Percentiles rank a stretch among this genome's conserved stretches.
Conservation (phyloP, 2,113 vertebrate genomes). For the Oplegnathus fasciatus region DNA sequence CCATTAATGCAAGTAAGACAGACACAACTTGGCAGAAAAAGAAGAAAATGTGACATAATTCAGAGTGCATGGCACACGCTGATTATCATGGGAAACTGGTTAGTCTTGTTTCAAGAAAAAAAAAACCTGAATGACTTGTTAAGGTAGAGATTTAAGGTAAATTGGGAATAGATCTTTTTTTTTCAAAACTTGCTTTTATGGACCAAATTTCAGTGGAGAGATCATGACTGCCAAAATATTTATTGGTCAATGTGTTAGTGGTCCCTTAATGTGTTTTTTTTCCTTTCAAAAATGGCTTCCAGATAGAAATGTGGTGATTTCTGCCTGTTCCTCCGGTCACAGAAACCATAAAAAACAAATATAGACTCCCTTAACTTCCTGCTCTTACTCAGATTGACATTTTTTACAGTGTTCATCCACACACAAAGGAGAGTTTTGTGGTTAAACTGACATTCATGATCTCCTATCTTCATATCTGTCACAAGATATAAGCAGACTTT, state of each 20-base stretch:
- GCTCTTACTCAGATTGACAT: background rate
- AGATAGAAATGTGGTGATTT: background rate
- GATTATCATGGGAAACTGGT: background rate
- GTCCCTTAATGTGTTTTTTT: background rate
- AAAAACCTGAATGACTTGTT: background rate
- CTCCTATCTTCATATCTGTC: background rate
- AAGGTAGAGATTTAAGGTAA: background rate
- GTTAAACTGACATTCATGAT: background rate
- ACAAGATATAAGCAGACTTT: background rate
- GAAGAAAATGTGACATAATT: slow-evolving; percentile 3
- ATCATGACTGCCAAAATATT: background rate
- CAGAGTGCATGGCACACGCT: background rate
- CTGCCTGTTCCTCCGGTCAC: background rate
- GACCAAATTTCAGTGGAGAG: background rate
- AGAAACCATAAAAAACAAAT: slow-evolving; percentile 4
- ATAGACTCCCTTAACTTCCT: background rate
- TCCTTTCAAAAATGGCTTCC: background rate
- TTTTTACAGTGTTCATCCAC: background rate
- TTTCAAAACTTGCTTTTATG: background rate
- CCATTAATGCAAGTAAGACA: background rate
- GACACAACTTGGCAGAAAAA: background rate
- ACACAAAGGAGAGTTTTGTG: background rate
- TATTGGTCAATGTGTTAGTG: background rate
- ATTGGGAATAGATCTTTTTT: background rate
- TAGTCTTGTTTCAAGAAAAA: background rate